Conservation (phyloP, 2,113 vertebrate species). For the Pao palembangensis region DNA sequence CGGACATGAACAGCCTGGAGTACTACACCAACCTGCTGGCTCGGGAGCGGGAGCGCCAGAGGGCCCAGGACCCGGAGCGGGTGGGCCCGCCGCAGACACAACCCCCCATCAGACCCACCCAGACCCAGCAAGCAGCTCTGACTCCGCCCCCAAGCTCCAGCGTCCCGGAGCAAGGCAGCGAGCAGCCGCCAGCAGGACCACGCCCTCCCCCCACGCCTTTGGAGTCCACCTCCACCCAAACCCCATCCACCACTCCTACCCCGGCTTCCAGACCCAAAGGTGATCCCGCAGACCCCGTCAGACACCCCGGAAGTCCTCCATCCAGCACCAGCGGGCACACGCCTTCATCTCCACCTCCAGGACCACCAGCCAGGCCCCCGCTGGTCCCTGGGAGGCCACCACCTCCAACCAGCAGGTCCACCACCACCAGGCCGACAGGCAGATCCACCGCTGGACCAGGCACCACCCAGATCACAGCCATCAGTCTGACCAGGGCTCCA, state of each 20-base stretch:
- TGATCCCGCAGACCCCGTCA: constrained; percentile 1
- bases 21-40: constrained; percentile 75
- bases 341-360: constrained; percentile 37
- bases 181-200: constrained; percentile 19
- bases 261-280: constrained; percentile 35
- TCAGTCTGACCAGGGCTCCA: constrained; percentile 61
- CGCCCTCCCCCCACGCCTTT: constrained; percentile 41
- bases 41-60: constrained; percentile 45
- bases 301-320: constrained; percentile 27
- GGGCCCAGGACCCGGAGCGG: not conserved
- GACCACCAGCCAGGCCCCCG: constrained; percentile 34
- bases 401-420: constrained; percentile 10
- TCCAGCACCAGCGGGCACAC: constrained; percentile 55
- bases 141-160: constrained; percentile 34
- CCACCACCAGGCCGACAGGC: constrained; percentile 5
- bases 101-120: constrained; percentile 39
- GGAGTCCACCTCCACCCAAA: constrained; percentile 29
- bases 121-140: constrained; percentile 23
- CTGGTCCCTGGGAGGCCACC: constrained; percentile 32
- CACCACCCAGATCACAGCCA: constrained; percentile 50
- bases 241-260: constrained; percentile 8
- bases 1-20: constrained; percentile 80
- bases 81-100: not conserved
- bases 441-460: constrained; percentile 33
- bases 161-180: constrained; percentile 22